These are phyloP conservation scores for Glareola pratincola DNA, from an alignment of 2,113 vertebrate species.

Conservation along the genomic window DNA sequence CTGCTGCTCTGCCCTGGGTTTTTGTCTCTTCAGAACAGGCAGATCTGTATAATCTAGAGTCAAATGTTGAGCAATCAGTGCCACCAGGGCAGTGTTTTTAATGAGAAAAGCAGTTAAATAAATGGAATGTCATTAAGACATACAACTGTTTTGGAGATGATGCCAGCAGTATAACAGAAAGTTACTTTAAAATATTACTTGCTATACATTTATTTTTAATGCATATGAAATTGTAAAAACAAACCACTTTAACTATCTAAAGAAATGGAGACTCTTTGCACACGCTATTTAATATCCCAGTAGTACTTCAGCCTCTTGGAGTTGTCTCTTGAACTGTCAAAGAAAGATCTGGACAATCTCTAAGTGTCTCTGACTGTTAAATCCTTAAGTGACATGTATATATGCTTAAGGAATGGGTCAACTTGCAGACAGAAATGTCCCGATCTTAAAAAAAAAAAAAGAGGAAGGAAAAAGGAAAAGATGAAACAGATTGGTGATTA, in stretches of 20 bases:
- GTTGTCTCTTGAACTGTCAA: background rate
- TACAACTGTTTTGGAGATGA: slow-evolving; percentile 8
- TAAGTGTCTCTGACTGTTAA: background rate
- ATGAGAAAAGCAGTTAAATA: slow-evolving; percentile 44
- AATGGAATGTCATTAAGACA: slow-evolving; percentile 51
- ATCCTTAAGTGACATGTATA: background rate
- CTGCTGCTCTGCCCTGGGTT: background rate
- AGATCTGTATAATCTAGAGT: background rate
- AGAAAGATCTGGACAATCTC: slow-evolving; percentile 33
- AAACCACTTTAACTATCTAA: slow-evolving; percentile 18
- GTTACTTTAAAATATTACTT: slow-evolving; percentile 41
- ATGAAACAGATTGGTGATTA: background rate
- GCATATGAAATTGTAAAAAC: slow-evolving; percentile 13
- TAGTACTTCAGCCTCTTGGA: slow-evolving; percentile 21
- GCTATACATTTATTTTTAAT: slow-evolving; percentile 15
- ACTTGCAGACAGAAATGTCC: background rate
- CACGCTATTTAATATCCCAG: background rate
- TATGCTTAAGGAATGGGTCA: background rate
- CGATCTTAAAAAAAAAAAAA: background rate
- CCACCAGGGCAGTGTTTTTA: slow-evolving; percentile 44
- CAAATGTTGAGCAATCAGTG: background rate
- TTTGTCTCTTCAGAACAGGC: background rate
- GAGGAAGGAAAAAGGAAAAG: too few relatives aligned
- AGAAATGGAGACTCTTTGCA: background rate
- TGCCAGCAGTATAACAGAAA: slow-evolving; percentile 12